Percentiles rank a stretch among this genome's conserved stretches.
Evolutionary conservation across 1,140 invertebrate species (phyloP).

Genomic region (Probaryconus sp.): DNA sequence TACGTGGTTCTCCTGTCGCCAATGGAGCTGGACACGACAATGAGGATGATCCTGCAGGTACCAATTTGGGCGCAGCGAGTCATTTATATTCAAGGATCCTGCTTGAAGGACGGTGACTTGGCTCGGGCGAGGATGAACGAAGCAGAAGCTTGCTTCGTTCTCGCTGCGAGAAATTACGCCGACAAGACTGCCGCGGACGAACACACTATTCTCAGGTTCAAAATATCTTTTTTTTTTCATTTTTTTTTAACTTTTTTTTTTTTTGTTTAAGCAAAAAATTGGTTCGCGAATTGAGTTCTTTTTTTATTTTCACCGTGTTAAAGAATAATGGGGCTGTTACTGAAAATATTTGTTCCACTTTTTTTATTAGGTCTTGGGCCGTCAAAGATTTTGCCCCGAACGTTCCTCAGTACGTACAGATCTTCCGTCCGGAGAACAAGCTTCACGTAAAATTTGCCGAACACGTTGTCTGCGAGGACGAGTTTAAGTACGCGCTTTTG

Average conservation of each 20-base stretch:
- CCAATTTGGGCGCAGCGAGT: conserved; percentile 98
- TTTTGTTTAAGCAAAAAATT: conserved; percentile 29
- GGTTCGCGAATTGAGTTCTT: conserved; percentile 37
- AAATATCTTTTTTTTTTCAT: too few species aligned
- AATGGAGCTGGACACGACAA: conserved; percentile 97
- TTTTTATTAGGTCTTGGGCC: conserved; percentile 96
- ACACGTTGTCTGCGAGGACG: conserved; percentile 98
- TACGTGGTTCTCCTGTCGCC: conserved; percentile 97
- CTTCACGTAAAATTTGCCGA: conserved; percentile 99
- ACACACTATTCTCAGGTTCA: conserved; percentile 96
- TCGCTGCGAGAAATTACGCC: conserved; percentile 96
- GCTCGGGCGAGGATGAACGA: conserved; percentile 96
- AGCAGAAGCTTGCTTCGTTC: conserved; percentile 96
- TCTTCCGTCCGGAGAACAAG: conserved; percentile 98
- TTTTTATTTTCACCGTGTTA: too few species aligned
- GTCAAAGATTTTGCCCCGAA: conserved; percentile 98
- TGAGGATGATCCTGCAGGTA: conserved; percentile 98
- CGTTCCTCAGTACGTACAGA: conserved; percentile 98
- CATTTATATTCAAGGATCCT: conserved; percentile 98
- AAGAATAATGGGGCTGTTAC: too few species aligned
- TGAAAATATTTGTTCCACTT: too few species aligned
- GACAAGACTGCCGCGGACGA: conserved; percentile 98
- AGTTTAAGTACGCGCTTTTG: conserved; percentile 97
- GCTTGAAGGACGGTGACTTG: conserved; percentile 95
- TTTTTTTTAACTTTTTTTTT: too few species aligned